phyloP scores from a whole-genome alignment of 2,797 vertebrate genomes.

The Karalla daura region DNA sequence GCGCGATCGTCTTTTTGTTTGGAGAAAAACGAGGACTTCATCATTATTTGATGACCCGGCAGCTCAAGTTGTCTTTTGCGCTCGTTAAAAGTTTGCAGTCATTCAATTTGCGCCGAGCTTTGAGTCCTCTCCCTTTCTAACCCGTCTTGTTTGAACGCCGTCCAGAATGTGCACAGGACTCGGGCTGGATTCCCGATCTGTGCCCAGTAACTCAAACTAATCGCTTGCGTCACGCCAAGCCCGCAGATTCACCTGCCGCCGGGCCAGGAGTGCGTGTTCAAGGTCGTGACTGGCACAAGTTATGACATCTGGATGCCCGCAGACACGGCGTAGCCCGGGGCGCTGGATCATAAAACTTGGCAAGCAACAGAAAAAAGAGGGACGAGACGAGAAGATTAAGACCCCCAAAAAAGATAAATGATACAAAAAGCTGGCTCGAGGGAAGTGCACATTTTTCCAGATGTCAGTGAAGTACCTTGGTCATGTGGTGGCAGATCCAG shows the following conservation, averaged over 20 bases:
- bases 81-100: neutral
- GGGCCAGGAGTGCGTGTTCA: neutral
- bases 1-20: constrained; percentile 41
- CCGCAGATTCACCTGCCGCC: neutral
- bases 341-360: neutral
- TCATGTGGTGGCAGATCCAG: too few species aligned
- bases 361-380: neutral
- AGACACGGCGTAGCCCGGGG: neutral
- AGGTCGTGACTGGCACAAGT: neutral
- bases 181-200: neutral
- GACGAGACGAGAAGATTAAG: too few species aligned
- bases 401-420: neutral
- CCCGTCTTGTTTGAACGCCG: neutral
- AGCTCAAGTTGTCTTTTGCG: neutral
- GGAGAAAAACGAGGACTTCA: constrained; percentile 14
- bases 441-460: too few species aligned
- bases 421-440: neutral
- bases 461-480: too few species aligned
- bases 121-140: too few species aligned
- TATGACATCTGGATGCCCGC: neutral
- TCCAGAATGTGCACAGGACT: neutral
- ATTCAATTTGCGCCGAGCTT: neutral
- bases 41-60: constrained; percentile 16
- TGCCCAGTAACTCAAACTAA: too few species aligned
- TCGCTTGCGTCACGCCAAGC: too few species aligned